Evolutionary conservation across 2,888 invertebrate genomes (phyloP), one percentile per base, ranked within the genome.

Genomic region (Xylocampa areola): DNA sequence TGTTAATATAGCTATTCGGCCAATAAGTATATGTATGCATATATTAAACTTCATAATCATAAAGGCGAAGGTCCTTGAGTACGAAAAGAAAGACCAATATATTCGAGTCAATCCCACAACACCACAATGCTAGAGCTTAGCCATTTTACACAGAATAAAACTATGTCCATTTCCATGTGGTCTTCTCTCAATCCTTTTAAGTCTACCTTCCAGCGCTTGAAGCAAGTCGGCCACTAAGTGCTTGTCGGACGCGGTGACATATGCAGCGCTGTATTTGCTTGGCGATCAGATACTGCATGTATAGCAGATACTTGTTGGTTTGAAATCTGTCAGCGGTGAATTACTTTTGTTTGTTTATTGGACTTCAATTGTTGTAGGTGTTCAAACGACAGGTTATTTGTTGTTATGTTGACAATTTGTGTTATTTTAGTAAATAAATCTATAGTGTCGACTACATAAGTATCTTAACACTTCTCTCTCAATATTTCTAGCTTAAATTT

Each of bases 161-260:
- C 51, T 29, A 43, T 68, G 60, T 39, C 32, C 13, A 68, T 30
- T 39, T 50, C n/a, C 27, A 51, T 29, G 52, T 33, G 23, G 49
- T 50, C 67, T 67, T 21, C 21, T 59, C 45, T 59, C 29, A 41
- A 49, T 36, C 35, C 32, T 48, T 36, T 19, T 17, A 50, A 32
- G 29, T 62, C 75, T 77, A 48, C 40, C 29, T n/a, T 57, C 21
- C 39, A 73, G 68, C 78, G 78, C 78, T 76, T 77, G 60, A 65
- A 73, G 84, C 85, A 84, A 85, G 81, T 76, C 76, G 76, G 78
- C 82, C 77, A 83, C 89, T 89, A 88, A 89, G 89, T 88, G 88
- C 86, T 82, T 85, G 87, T 84, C 82, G 79, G 52, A 55, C 64
- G 61, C 16, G 49, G 21, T 48, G 71, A 71, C 68, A 62, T 65